Percentiles rank a stretch among this genome's conserved stretches.
phyloP scores from a whole-genome alignment of 92 coral and sea anemone genomes.

The Virgularia gustaviana region DNA sequence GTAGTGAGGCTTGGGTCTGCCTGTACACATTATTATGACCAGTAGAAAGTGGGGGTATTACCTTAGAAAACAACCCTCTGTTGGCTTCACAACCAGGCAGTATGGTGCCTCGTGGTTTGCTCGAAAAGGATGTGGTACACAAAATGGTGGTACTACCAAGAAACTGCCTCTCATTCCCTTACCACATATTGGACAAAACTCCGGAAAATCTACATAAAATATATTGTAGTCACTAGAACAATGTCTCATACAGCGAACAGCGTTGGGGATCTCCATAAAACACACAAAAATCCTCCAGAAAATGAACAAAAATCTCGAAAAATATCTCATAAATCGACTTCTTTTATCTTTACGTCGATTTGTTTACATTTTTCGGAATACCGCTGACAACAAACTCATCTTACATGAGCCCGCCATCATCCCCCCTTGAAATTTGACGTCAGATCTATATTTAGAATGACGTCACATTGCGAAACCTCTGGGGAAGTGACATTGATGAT shows the following conservation, averaged over 20 bases:
- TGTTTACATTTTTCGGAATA: too few relatives aligned
- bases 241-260: constrained; percentile 75
- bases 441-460: too few relatives aligned
- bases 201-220: constrained; percentile 63
- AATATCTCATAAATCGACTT: too few relatives aligned
- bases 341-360: too few relatives aligned
- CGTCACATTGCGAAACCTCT: too few relatives aligned
- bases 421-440: too few relatives aligned
- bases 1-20: too few relatives aligned
- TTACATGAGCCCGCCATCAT: too few relatives aligned
- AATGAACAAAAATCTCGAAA: not conserved
- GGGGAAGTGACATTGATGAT: too few relatives aligned
- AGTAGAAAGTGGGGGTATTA: too few relatives aligned
- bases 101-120: constrained; percentile 37
- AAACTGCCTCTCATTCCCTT: constrained; percentile 44
- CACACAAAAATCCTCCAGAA: not conserved
- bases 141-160: constrained; percentile 71
- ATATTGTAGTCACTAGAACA: constrained; percentile 58
- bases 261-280: constrained; percentile 13
- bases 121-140: constrained; percentile 66
- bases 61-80: constrained; percentile 67
- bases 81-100: constrained; percentile 63
- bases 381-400: too few relatives aligned
- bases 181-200: constrained; percentile 64
- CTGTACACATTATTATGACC: too few relatives aligned